These are phyloP conservation scores for Cyanistes caeruleus DNA, from an alignment of 2,113 vertebrate species.

Conservation along the genomic window DNA sequence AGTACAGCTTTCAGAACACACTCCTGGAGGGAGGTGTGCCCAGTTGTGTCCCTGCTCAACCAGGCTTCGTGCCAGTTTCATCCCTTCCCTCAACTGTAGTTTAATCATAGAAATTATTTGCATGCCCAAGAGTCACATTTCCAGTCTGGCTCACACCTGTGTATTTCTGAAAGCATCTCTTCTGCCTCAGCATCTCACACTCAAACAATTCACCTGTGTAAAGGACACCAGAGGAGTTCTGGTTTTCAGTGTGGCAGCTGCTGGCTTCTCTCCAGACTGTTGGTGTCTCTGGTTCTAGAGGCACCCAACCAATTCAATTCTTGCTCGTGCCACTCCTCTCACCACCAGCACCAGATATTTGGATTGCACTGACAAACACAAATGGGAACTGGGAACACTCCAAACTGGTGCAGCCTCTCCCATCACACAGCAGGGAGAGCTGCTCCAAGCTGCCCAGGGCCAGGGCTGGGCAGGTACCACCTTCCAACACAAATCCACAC, in stretches of 20 bases:
- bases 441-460: background rate
- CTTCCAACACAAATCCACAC: background rate
- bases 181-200: background rate
- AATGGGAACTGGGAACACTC: background rate
- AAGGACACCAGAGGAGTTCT: background rate
- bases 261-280: background rate
- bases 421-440: rapidly evolving
- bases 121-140: background rate
- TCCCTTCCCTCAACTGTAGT: background rate
- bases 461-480: background rate
- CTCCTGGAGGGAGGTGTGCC: background rate
- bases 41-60: background rate
- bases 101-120: background rate
- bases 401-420: background rate
- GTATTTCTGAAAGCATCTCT: background rate
- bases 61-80: background rate
- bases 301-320: background rate
- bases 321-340: background rate
- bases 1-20: background rate
- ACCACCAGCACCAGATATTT: background rate
- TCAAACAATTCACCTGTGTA: background rate
- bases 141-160: background rate
- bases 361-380: background rate
- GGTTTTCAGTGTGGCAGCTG: background rate
- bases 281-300: background rate